Base-by-base conservation (phyloP, 2,888 invertebrate genomes). In the Nemotelus nigrinus region DNA sequence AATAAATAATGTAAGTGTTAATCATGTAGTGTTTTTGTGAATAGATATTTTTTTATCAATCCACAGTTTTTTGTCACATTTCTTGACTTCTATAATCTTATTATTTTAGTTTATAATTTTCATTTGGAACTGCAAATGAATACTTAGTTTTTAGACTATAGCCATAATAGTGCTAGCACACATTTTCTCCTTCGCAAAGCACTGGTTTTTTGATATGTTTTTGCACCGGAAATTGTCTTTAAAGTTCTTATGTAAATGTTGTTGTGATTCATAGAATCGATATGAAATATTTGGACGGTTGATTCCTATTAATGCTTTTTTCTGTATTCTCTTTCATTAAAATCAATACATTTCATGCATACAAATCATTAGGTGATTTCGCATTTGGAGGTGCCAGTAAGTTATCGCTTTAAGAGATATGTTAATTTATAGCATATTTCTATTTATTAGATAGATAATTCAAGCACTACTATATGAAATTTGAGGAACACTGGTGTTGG, bases 341-440 rank as follows among this genome's bases (percentile, higher is more conserved):
- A 43, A 53, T 43, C 70, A n/a, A 43, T n/a, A 41, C 53, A 70
- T 55, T 47, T 70, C 70, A 70, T 70, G 70, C 55, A 53, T 70
- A 70, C 70, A 55, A 70, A 70, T 70, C 70, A 70, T 70, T 81
- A 93, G 93, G 92, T 90, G 93, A 93, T 90, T 92, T 92, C 83
- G 88, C 92, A 85, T 91, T 91, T 90, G 93, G 92, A 90, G 91
- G 91, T 87, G 90, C 91, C 87, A 91, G 91, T 91, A 89, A 91
- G 91, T 91, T 82, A 79, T 57, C 48, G 65, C 65, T 47, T 76
- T 7, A 39, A 6, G 25, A 60, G 60, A 50, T 50, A 50, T 7
- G 1, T 50, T 5, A 1, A 50, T 50, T 50, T 50, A 50, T 7
- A 50, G 50, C 50, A 50, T 5, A 25, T 25, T 25, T 25, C 25